Percentiles rank a stretch among this genome's conserved stretches.
These are phyloP conservation scores for Trissolcus japonicus DNA, from an alignment of 2,888 invertebrate species.

Conservation along the genomic window DNA sequence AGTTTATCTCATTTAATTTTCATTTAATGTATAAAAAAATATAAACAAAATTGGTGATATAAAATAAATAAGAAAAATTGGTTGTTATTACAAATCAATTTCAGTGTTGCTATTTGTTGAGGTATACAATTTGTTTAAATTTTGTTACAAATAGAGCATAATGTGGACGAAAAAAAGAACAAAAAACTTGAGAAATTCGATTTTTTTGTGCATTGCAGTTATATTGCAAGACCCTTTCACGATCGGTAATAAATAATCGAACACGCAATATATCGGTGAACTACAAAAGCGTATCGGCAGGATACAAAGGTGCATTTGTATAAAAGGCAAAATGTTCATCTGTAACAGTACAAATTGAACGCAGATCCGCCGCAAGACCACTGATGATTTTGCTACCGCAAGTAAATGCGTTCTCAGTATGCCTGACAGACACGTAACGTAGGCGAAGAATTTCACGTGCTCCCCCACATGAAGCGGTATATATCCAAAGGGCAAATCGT, in stretches of 20 bases:
- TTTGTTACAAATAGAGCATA: not conserved
- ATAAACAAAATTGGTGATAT: no score
- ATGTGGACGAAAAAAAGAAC: not conserved
- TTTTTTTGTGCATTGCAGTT: constrained; percentile 11
- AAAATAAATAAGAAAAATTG: no score
- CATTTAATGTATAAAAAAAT: no score
- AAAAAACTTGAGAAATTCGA: not conserved
- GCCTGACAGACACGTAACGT: constrained; percentile 45
- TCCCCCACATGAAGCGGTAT: constrained; percentile 49
- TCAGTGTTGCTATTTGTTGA: no score
- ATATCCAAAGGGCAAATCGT: constrained; percentile 29
- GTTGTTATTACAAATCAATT: no score
- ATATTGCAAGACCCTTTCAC: constrained; percentile 1
- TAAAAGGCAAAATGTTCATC: constrained; percentile 63
- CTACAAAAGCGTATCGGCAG: constrained; percentile 27
- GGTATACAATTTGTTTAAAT: constrained; percentile 17
- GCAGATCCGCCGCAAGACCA: constrained; percentile 70
- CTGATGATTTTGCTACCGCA: constrained; percentile 67
- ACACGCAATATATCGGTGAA: constrained; percentile 41
- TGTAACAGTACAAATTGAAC: constrained; percentile 73
- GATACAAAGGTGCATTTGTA: constrained; percentile 20
- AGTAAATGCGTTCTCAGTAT: constrained; percentile 61
- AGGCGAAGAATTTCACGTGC: constrained; percentile 49
- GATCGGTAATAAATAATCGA: constrained; percentile 30
- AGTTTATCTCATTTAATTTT: no score